Base-by-base conservation (phyloP, 2,113 vertebrate genomes). In the Lepidothrix coronata region DNA sequence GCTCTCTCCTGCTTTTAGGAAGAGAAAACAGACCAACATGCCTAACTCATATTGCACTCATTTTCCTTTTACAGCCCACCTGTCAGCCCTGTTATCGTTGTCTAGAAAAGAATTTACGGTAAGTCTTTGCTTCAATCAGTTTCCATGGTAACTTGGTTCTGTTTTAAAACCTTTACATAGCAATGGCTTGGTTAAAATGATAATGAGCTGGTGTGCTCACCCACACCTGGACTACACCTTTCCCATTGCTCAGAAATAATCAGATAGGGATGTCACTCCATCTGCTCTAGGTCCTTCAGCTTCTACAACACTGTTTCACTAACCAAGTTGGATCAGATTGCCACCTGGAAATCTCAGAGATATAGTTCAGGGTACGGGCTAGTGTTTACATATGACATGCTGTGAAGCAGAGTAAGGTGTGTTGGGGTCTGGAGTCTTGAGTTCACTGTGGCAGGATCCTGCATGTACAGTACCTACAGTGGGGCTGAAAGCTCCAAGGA, bases 91-190 rank as follows among this genome's bases (percentile, higher is more conserved):
- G 68, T 91, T 96, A 90, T 49, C 49, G 35, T 92, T 85, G 68
- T 85, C 76, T 86, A 84, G 83, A 68, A 89, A 96, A 80, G 66
- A 94, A 96, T 93, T 95, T 91, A 92, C 70, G 81, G 41, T 92
- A 92, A 95, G 61, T 89, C 68, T 89, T 73, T 91, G 76, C 83
- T 95, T 92, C 93, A 93, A 91, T 88, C 73, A 78, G 96, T 97
- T 95, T 84, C 96, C 83, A 96, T 96, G 83, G 96, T 91, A 84
- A 97, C 93, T 62, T 54, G 62, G 46, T 86, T 86, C 89, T 95
- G 76, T 93, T 93, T 95, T 89, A 84, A 94, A 91, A 81, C 35
- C 88, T 94, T 84, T 78, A 74, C 58, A 83, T 92, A 81, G 88
- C 95, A 91, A 77, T 66, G 57, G 35, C 61, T 93, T 96, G 75